Evolutionary conservation across 1,140 invertebrate genomes (phyloP).

Genomic region (Hypsibius dujardini): DNA sequence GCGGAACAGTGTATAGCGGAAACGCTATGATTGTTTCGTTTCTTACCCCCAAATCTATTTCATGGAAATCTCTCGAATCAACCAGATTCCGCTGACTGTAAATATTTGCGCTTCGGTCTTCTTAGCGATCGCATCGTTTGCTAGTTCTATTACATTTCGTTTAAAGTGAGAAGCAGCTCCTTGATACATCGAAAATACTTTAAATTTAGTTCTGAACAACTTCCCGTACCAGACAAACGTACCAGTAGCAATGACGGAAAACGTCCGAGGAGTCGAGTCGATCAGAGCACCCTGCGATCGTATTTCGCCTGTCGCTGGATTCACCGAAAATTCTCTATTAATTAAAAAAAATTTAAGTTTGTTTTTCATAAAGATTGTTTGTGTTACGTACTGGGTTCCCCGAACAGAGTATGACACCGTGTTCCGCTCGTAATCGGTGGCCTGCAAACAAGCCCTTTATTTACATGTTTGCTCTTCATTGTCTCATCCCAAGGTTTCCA

Average conservation of each 20-base stretch:
- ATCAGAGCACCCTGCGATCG: background rate
- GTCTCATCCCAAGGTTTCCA: no score
- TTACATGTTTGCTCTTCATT: background rate
- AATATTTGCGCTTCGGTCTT: no score
- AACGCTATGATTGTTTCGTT: no score
- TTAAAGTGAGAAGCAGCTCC: no score
- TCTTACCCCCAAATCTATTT: no score
- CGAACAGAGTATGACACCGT: background rate
- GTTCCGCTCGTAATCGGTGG: background rate
- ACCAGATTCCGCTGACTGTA: no score
- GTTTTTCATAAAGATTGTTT: background rate
- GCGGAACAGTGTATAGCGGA: no score
- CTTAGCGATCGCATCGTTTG: no score
- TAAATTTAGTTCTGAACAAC: no score
- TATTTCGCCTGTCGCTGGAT: background rate
- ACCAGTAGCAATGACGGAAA: constrained; percentile 12
- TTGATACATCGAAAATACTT: no score
- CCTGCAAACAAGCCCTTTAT: background rate
- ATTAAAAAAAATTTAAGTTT: background rate
- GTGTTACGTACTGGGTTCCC: background rate
- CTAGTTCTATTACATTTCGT: no score
- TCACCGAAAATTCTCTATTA: background rate
- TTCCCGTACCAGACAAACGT: background rate
- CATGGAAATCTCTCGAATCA: no score
- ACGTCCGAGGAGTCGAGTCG: background rate